phyloP scores from a whole-genome alignment of 2,888 invertebrate species.

The Notodonta dromedarius region DNA sequence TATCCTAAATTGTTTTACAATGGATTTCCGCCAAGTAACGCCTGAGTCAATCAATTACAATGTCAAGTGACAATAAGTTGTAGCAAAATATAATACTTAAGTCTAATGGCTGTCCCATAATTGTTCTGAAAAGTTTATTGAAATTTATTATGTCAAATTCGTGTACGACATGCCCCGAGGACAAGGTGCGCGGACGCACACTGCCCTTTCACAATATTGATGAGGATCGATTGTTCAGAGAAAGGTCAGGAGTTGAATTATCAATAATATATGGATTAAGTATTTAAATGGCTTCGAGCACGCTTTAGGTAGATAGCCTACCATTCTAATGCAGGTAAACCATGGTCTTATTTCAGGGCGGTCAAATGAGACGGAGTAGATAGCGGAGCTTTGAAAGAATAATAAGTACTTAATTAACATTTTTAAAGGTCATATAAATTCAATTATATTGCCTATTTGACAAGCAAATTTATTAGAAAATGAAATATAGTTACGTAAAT shows the following conservation, averaged over 20 bases:
- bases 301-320: too few species aligned
- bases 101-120: too few species aligned
- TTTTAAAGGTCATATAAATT: background rate
- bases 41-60: too few species aligned
- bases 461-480: background rate
- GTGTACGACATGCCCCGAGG: too few species aligned
- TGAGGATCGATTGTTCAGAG: slow-evolving; percentile 19
- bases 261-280: background rate
- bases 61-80: too few species aligned
- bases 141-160: too few species aligned
- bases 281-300: background rate
- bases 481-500: background rate
- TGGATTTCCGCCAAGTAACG: too few species aligned
- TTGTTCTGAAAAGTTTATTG: background rate
- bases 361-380: background rate
- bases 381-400: background rate
- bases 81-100: too few species aligned
- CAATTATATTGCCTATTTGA: background rate
- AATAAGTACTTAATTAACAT: background rate
- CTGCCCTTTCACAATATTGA: slow-evolving; percentile 20
- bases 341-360: background rate
- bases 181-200: slow-evolving; percentile 16
- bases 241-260: slow-evolving; percentile 16
- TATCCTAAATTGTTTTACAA: too few species aligned
- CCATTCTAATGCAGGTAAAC: too few species aligned